phyloP scores from a whole-genome alignment of 2,888 invertebrate genomes.

The Euproctis similis region DNA sequence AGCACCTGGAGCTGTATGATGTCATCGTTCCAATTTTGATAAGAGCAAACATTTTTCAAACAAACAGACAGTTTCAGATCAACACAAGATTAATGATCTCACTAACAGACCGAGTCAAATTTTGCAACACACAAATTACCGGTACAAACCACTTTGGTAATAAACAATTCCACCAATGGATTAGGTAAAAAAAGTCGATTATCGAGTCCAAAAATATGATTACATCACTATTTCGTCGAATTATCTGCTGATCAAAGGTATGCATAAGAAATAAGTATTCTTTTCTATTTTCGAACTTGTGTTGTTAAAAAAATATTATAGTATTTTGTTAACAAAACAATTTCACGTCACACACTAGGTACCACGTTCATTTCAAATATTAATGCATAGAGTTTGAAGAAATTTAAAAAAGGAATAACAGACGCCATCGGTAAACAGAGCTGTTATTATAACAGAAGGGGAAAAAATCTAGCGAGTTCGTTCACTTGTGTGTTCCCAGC shows the following conservation, averaged over 20 bases:
- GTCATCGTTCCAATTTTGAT: conserved; percentile 38
- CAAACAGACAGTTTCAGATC: conserved; percentile 57
- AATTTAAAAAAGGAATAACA: conserved; percentile 48
- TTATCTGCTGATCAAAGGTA: conserved; percentile 8
- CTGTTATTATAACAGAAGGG: conserved; percentile 61
- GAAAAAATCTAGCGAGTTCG: conserved; percentile 54
- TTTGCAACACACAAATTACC: conserved; percentile 49
- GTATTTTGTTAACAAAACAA: conserved; percentile 2
- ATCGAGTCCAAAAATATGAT: conserved; percentile 21
- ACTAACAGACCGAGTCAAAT: conserved; percentile 50
- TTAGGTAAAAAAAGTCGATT: conserved; percentile 29
- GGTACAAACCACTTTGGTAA: conserved; percentile 43
- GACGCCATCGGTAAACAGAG: conserved; percentile 55
- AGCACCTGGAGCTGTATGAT: conserved; percentile 33
- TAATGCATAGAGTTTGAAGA: conserved; percentile 26
- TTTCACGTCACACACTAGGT: conserved; percentile 4
- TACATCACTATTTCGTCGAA: conserved; percentile 30
- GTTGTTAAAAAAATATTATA: neutral
- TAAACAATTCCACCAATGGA: conserved; percentile 42
- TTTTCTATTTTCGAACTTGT: conserved; percentile 5
- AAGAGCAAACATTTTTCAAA: conserved; percentile 44
- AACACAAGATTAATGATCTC: conserved; percentile 53
- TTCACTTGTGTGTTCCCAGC: conserved; percentile 63
- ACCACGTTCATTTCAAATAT: conserved; percentile 13
- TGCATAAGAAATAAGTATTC: conserved; percentile 11